These are phyloP conservation scores for Electrophaes corylata DNA, from an alignment of 2,888 invertebrate species.

Conservation along the genomic window DNA sequence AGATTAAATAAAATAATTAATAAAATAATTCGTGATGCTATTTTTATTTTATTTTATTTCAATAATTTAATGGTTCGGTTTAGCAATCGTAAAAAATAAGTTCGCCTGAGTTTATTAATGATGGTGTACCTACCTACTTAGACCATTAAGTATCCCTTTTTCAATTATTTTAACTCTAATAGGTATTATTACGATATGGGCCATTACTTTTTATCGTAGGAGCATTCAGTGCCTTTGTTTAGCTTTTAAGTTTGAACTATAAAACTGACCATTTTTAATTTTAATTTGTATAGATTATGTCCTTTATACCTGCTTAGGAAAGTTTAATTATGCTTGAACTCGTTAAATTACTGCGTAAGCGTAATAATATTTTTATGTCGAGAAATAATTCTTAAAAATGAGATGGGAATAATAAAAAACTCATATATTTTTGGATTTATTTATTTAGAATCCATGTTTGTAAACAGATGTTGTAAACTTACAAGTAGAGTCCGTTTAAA, in stretches of 20 bases:
- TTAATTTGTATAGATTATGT: constrained; percentile 8
- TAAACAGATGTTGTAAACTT: constrained; percentile 80
- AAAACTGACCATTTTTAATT: constrained; percentile 11
- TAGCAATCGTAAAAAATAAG: no score
- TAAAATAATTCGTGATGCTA: no score
- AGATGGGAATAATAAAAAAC: constrained; percentile 16
- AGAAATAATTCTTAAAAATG: background rate
- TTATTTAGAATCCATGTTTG: constrained; percentile 82
- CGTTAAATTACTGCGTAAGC: background rate
- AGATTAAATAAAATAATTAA: no score
- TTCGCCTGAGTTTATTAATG: no score
- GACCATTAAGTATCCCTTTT: constrained; percentile 7
- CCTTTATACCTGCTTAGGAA: constrained; percentile 5
- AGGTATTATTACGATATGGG: constrained; percentile 31
- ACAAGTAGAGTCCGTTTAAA: constrained; percentile 77
- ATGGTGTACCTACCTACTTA: background rate
- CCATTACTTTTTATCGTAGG: constrained; percentile 36
- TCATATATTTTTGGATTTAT: constrained; percentile 67
- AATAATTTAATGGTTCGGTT: no score
- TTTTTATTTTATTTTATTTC: no score
- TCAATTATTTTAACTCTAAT: constrained; percentile 16
- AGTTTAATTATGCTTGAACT: constrained; percentile 1
- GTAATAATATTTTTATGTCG: background rate
- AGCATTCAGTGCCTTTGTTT: constrained; percentile 32
- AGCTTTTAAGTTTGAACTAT: constrained; percentile 30